Base-by-base conservation (phyloP, 1,140 invertebrate genomes). In the Plectrocnemia conspersa region DNA sequence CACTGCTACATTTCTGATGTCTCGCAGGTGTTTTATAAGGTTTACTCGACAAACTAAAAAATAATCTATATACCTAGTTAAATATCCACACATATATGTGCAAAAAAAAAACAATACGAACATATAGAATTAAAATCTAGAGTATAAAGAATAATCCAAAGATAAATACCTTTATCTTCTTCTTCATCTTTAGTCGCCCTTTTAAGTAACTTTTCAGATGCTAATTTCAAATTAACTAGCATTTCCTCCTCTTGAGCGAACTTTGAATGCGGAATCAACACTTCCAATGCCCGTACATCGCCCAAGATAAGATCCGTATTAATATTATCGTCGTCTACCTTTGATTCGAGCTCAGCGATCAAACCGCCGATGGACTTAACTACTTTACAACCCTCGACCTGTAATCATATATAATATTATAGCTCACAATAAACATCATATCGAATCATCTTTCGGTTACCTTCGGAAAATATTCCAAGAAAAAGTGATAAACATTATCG, bases 401-500 rank as follows among this genome's bases (percentile, higher is more conserved):
- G 13, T 21, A 48, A 56, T 23, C 7, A 19, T 45, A 10, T 29
- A 29, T 29, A 7, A 29, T 29, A n/a, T 29, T 7, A 7, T n/a
- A n/a, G 27, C 7, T 7, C 27, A 29, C n/a, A 7, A 29, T 7
- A 29, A 29, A 7, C 7, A 29, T 29, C 27, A n/a, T 7, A 29
- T 7, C 27, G 7, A 29, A 29, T 7, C 7, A 13, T 15, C 7
- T 15, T 7, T 40, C 6, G 36, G 18, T 40, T 71, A 88, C 83
- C 77, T 91, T 91, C 0, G 89, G 88, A 64, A 92, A 88, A 66
- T 88, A 91, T 52, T 85, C 83, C 54, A 81, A 81, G 56, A 91
- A 79, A 66, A 92, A 91, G 60, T 89, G 82, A 67, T 87, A 89
- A 56, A 91, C 89, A 52, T 83, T 77, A 22, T 82, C 80, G 59